Conservation (phyloP, 2,888 invertebrate genomes). For the Watsonalla cultraria region DNA sequence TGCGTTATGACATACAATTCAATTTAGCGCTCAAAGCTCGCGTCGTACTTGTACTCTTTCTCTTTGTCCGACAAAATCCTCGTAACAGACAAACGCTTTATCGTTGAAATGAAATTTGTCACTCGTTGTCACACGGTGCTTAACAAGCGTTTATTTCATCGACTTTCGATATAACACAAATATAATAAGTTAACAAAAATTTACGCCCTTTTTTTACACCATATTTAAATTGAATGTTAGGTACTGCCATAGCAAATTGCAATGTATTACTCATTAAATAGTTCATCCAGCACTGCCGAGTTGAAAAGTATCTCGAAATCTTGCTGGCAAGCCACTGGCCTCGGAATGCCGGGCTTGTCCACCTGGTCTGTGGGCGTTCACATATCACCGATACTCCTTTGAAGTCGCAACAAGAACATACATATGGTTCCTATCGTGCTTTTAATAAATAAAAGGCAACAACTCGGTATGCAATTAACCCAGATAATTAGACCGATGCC, state of each 20-base stretch:
- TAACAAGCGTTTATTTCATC: slow-evolving; percentile 36
- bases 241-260: no score
- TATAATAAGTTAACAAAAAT: no score
- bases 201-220: no score
- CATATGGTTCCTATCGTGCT: slow-evolving; percentile 25
- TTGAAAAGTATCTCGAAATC: slow-evolving; percentile 40
- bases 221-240: no score
- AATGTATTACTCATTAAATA: slow-evolving; percentile 25
- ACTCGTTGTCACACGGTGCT: slow-evolving; percentile 3
- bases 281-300: slow-evolving; percentile 36
- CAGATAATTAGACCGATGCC: slow-evolving; percentile 32
- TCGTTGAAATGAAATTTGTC: slow-evolving; percentile 37
- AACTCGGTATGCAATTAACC: slow-evolving; percentile 42
- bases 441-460: slow-evolving; percentile 32
- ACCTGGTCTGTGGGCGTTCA: slow-evolving; percentile 58
- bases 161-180: slow-evolving; percentile 28
- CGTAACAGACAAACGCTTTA: slow-evolving; percentile 59
- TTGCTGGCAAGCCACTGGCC: slow-evolving; percentile 48
- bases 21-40: slow-evolving; percentile 70
- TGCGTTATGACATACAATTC: slow-evolving; percentile 73
- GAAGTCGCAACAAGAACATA: slow-evolving; percentile 37
- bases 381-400: slow-evolving; percentile 45
- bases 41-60: slow-evolving; percentile 62
- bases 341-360: slow-evolving; percentile 52
- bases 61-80: slow-evolving; percentile 55